Conservation (phyloP, 2,888 invertebrate genomes). For the Phaedon cochleariae region DNA sequence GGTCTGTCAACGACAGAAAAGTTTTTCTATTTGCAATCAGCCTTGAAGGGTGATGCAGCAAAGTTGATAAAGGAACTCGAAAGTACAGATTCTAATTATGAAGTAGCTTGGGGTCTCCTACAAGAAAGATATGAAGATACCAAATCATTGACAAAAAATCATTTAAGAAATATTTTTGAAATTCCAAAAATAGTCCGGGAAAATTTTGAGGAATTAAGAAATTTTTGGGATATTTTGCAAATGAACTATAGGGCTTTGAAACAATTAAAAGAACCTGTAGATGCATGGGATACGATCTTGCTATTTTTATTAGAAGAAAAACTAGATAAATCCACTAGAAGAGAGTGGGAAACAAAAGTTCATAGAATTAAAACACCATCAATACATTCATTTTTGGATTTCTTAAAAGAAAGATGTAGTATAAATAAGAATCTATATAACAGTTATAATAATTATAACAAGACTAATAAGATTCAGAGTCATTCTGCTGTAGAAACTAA, state of each 20-base stretch:
- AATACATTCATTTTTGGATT: conserved; percentile 7
- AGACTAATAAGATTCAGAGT: not conserved
- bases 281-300: conserved; percentile 9
- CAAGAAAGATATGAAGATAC: conserved; percentile 8
- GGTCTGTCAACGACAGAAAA: not conserved
- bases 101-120: conserved; percentile 12
- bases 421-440: conserved; percentile 7
- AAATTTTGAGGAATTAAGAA: conserved; percentile 11
- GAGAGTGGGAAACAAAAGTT: conserved; percentile 9
- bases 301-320: conserved; percentile 11
- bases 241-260: conserved; percentile 9
- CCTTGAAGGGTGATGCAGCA: conserved; percentile 4
- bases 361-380: conserved; percentile 7
- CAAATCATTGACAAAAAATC: conserved; percentile 5
- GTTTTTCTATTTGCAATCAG: conserved; percentile 19
- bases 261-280: conserved; percentile 8
- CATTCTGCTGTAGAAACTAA: conserved; percentile 1
- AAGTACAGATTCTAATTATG: conserved; percentile 10
- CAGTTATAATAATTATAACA: not conserved
- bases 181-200: conserved; percentile 2
- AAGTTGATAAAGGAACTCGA: conserved; percentile 13
- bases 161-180: not conserved
- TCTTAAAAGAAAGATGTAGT: conserved; percentile 8
- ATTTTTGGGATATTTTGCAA: not conserved
- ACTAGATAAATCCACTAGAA: not conserved